Conservation (phyloP, 2,797 vertebrate genomes). For the Nannoperca obscura region DNA sequence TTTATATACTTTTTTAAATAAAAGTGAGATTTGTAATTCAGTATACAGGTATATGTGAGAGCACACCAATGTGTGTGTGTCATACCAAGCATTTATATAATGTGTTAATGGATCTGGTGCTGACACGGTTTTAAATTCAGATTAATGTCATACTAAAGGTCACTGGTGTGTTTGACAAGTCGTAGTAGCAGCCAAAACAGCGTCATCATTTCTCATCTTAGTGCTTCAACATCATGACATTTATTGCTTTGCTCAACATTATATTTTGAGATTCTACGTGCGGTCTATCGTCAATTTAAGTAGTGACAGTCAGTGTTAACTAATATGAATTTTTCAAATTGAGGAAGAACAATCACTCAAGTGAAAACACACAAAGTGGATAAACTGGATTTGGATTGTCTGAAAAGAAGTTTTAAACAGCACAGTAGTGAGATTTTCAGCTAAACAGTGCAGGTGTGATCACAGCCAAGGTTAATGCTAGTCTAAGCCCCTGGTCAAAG, state of each 20-base stretch:
- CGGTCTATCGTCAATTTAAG: background rate
- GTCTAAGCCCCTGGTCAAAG: slow-evolving; percentile 29
- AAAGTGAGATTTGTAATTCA: background rate
- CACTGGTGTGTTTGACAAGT: slow-evolving; percentile 25
- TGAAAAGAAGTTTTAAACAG: background rate
- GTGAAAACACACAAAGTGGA: background rate
- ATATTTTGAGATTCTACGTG: background rate
- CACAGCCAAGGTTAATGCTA: slow-evolving; percentile 14
- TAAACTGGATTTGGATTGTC: background rate
- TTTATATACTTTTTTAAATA: background rate
- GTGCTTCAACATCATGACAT: slow-evolving; percentile 14
- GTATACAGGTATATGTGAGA: background rate
- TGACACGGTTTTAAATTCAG: slow-evolving; percentile 56
- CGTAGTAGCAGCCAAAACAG: slow-evolving; percentile 30
- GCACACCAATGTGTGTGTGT: slow-evolving; percentile 8
- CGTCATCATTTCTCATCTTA: slow-evolving; percentile 35
- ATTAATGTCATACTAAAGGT: slow-evolving; percentile 63
- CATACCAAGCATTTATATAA: slow-evolving; percentile 56
- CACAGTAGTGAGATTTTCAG: background rate
- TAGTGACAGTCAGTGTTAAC: background rate
- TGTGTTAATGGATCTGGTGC: slow-evolving; percentile 62
- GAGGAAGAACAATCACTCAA: background rate
- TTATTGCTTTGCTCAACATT: background rate
- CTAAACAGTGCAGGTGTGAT: slow-evolving; percentile 31
- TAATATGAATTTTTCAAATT: background rate